Percentiles rank a stretch among this genome's conserved stretches.
Evolutionary conservation across 1,140 invertebrate genomes (phyloP).

Genomic region (Eueides isabella): DNA sequence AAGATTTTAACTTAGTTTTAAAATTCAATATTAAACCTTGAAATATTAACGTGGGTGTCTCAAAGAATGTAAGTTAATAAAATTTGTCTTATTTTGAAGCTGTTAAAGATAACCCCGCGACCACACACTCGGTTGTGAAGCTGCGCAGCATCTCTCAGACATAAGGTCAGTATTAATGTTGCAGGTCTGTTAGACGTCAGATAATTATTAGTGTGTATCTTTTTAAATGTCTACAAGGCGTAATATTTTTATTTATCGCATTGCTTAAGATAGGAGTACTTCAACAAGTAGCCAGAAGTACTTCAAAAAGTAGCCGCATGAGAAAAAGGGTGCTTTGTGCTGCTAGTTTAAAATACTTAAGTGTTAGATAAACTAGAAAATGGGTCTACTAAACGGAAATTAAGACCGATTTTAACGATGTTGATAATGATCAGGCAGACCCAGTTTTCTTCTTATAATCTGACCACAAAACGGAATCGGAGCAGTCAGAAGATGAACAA

Average conservation of each 20-base stretch:
- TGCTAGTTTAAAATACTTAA: constrained; percentile 35
- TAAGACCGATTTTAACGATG: constrained; percentile 41
- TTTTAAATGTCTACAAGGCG: constrained; percentile 39
- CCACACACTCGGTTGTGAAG: constrained; percentile 29
- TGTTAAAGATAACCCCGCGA: constrained; percentile 31
- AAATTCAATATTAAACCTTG: no score
- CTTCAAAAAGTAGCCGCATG: constrained; percentile 18
- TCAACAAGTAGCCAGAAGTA: no score
- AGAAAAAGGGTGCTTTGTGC: constrained; percentile 36
- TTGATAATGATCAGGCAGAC: constrained; percentile 40
- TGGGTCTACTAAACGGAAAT: constrained; percentile 38
- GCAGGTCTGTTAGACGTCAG: constrained; percentile 35
- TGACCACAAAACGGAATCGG: constrained; percentile 21
- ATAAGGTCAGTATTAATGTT: constrained; percentile 40
- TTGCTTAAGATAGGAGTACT: constrained; percentile 39
- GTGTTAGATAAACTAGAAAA: constrained; percentile 37
- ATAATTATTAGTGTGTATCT: constrained; percentile 39
- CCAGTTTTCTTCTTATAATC: no score
- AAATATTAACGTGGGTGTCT: constrained; percentile 41
- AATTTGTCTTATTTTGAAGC: constrained; percentile 29
- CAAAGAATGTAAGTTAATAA: constrained; percentile 24
- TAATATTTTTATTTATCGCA: constrained; percentile 36
- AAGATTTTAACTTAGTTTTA: no score
- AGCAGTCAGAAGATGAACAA: no score
- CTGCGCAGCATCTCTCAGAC: constrained; percentile 32